phyloP scores from a whole-genome alignment of 2,113 vertebrate species.

The Pelecanoides urinatrix region DNA sequence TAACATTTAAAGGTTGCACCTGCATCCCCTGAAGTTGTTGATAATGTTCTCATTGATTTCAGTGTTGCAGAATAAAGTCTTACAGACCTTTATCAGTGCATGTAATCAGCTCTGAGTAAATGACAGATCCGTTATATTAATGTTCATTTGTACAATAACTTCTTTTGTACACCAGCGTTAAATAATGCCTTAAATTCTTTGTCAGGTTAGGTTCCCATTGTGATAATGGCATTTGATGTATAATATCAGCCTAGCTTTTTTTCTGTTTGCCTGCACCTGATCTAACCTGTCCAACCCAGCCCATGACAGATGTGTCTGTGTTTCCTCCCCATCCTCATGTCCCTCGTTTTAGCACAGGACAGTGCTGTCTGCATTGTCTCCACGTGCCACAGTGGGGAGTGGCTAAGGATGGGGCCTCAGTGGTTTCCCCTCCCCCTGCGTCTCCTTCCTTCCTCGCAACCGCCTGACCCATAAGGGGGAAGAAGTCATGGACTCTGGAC shows the following conservation, averaged over 20 bases:
- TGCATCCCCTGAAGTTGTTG: neutral
- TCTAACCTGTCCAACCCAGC: neutral
- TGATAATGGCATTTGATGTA: neutral
- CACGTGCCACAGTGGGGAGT: neutral
- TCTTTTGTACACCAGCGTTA: neutral
- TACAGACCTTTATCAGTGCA: neutral
- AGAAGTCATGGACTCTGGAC: neutral
- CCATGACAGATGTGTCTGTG: neutral
- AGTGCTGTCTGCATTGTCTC: neutral
- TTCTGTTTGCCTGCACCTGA: rapidly evolving
- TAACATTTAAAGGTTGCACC: neutral
- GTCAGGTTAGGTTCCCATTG: neutral
- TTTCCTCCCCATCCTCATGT: neutral
- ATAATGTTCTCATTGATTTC: neutral
- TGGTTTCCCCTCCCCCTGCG: neutral
- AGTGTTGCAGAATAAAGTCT: neutral
- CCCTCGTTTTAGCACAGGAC: neutral
- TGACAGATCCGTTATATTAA: neutral
- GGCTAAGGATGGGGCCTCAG: neutral
- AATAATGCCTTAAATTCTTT: neutral
- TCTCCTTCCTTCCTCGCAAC: neutral
- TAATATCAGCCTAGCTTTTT: neutral
- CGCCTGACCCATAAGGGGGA: neutral
- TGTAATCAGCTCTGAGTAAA: neutral
- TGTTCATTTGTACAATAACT: neutral